Base-by-base conservation (phyloP, 1,140 invertebrate genomes). In the Drosophila trapezifrons region DNA sequence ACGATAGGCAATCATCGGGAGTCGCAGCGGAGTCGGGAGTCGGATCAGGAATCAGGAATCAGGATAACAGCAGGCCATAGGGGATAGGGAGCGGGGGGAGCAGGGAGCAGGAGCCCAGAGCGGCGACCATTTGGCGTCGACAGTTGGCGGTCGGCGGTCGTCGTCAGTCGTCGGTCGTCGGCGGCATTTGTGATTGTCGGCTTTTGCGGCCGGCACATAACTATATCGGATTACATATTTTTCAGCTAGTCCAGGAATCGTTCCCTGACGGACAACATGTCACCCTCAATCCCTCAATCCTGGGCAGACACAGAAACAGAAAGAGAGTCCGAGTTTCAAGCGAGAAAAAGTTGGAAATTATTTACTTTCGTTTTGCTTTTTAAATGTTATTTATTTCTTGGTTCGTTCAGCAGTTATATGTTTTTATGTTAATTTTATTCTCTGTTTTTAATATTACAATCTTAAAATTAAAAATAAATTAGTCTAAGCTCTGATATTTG, bases 171-270 rank as follows among this genome's bases (percentile, higher is more conserved):
- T 17, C 46, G 45, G 3, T 8, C 45, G 46, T 22, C 56, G 79
- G 43, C 80, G 75, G 80, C 78, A 69, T 78, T 76, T 84, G 32
- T 76, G 77, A 76, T 83, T 87, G 79, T 87, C 84, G 83, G 82
- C 83, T 79, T 86, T 82, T 86, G 83, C 71, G 83, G 83, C 85
- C 84, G 78, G 55, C 72, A 56, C 76, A 70, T 63, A 86, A 86
- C 84, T 79, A 87, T 87, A 87, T 87, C 83, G 65, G 79, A 83
- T 87, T 87, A 73, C 83, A 76, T 25, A 71, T 71, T 40, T 40
- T 59, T n/a, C 46, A 57, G 32, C 22, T 38, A 56, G 40, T 27
- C 32, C 40, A 40, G 32, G 18, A 37, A 32, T 54, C 45, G 20
- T 15, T 47, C n/a, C n/a, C 25, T 43, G 54, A 66, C 54, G 56